Percentiles rank a stretch among this genome's conserved stretches.
Conservation (phyloP, 2,113 vertebrate species). For the Cettia cetti region DNA sequence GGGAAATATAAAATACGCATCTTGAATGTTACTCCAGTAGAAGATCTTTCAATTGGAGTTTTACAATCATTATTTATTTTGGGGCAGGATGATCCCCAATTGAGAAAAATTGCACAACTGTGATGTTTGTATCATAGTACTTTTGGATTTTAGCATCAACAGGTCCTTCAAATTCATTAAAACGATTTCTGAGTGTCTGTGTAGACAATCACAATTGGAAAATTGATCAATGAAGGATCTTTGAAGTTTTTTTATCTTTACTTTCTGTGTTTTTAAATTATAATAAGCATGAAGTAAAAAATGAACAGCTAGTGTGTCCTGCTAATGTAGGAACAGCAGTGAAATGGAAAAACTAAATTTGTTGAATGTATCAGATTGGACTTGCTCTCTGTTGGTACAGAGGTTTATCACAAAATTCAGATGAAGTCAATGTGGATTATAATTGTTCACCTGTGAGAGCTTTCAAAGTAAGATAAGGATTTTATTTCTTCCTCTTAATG, state of each 20-base stretch:
- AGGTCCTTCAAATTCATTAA: background rate
- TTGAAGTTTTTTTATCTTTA: background rate
- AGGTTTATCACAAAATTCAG: background rate
- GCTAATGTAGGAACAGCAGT: background rate
- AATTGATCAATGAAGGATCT: background rate
- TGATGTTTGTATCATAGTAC: background rate
- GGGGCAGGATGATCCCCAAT: background rate
- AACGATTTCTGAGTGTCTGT: background rate
- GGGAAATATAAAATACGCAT: background rate
- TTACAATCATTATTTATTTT: background rate
- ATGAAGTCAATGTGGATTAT: background rate
- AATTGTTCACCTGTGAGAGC: background rate
- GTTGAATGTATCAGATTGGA: background rate
- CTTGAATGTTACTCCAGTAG: background rate
- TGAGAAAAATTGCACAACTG: background rate
- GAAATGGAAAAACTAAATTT: background rate
- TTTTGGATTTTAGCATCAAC: background rate
- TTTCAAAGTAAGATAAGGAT: background rate
- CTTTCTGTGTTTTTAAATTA: background rate
- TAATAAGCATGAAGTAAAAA: background rate
- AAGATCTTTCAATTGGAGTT: background rate
- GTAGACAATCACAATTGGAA: background rate
- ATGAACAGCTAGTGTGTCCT: background rate
- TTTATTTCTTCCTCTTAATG: background rate
- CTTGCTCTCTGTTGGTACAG: background rate